These are phyloP conservation scores for Scomber scombrus DNA, from an alignment of 2,113 vertebrate species.

Conservation along the genomic window DNA sequence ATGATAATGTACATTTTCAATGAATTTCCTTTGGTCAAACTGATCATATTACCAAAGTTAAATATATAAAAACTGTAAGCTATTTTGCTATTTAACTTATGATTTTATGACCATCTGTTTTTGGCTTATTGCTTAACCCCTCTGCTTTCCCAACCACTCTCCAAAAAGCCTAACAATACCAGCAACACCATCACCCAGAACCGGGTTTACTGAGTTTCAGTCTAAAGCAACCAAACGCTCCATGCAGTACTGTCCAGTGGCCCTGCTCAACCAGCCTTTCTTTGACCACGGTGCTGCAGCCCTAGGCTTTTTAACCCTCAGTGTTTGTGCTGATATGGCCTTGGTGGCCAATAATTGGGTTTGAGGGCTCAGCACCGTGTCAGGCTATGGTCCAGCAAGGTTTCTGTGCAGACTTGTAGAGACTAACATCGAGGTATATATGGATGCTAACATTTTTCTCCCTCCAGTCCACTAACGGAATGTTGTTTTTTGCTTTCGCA, in stretches of 20 bases:
- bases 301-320: constrained; percentile 2
- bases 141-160: constrained; percentile 40
- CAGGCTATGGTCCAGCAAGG: constrained; percentile 37
- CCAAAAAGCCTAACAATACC: constrained; percentile 37
- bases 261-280: constrained; percentile 36
- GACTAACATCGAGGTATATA: constrained; percentile 57
- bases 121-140: constrained; percentile 58
- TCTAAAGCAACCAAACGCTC: constrained; percentile 30
- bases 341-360: neutral
- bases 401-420: constrained; percentile 50
- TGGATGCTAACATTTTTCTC: constrained; percentile 78
- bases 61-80: neutral
- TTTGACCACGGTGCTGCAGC: constrained; percentile 22
- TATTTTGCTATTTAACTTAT: neutral
- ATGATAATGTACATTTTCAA: neutral
- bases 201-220: constrained; percentile 6
- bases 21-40: neutral
- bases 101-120: constrained; percentile 17
- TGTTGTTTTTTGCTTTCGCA: constrained; percentile 97
- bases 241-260: constrained; percentile 42
- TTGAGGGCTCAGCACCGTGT: constrained; percentile 26
- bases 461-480: constrained; percentile 91
- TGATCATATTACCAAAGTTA: neutral
- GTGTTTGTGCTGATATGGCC: neutral
- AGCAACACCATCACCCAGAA: constrained; percentile 19